Percentiles rank a stretch among this genome's conserved stretches.
Evolutionary conservation across 1,140 invertebrate species (phyloP).

Genomic region (Drosophila tristis): DNA sequence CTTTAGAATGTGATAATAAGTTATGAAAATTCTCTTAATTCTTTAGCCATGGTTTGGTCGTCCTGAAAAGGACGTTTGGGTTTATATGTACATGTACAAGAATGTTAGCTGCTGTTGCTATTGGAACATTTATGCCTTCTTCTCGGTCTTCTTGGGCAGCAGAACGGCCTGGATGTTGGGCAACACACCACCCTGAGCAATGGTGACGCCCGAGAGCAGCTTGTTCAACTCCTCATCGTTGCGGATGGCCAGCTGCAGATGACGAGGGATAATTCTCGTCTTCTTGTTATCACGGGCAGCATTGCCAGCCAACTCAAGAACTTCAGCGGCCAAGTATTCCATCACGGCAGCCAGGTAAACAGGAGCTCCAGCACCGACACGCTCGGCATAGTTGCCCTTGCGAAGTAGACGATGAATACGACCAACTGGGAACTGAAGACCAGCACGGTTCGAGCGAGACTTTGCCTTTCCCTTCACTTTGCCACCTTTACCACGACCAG

Average conservation of each 20-base stretch:
- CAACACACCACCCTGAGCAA: slow-evolving; percentile 93
- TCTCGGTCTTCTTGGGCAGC: slow-evolving; percentile 85
- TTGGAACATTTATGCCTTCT: slow-evolving; percentile 66
- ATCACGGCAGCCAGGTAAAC: slow-evolving; percentile 89
- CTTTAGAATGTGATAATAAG: too few species aligned
- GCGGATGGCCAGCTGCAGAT: slow-evolving; percentile 92
- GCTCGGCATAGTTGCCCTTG: slow-evolving; percentile 90
- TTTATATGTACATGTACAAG: slow-evolving; percentile 4
- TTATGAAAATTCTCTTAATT: slow-evolving; percentile 13
- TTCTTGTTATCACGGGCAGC: slow-evolving; percentile 89
- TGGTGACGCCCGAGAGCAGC: slow-evolving; percentile 91
- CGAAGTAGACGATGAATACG: slow-evolving; percentile 89
- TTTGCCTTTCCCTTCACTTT: slow-evolving; percentile 88
- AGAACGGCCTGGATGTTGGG: slow-evolving; percentile 91
- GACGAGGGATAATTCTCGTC: slow-evolving; percentile 91
- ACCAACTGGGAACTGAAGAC: slow-evolving; percentile 90
- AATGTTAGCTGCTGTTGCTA: too few species aligned
- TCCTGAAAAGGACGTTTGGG: slow-evolving; percentile 59
- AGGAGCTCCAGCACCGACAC: slow-evolving; percentile 88
- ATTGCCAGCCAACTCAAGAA: slow-evolving; percentile 91
- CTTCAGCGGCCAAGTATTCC: slow-evolving; percentile 89
- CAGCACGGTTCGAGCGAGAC: slow-evolving; percentile 87
- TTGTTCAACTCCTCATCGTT: slow-evolving; percentile 95
- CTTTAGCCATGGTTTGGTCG: slow-evolving; percentile 32
- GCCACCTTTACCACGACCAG: slow-evolving; percentile 87